These are phyloP conservation scores for Leptopilina syphax DNA, from an alignment of 2,888 invertebrate species.

Conservation along the genomic window DNA sequence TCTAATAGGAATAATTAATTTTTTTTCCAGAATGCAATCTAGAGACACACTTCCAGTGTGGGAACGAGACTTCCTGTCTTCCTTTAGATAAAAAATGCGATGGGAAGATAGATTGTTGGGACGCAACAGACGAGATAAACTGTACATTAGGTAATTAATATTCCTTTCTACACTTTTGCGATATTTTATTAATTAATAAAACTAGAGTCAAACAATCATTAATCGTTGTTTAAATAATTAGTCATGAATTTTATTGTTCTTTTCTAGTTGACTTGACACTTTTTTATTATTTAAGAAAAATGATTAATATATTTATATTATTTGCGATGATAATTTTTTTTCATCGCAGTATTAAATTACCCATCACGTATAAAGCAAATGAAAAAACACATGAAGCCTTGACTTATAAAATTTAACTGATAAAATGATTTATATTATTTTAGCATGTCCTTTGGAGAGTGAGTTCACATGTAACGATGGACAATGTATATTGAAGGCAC, in stretches of 20 bases:
- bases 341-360: not conserved
- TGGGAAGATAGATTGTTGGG: conserved; percentile 87
- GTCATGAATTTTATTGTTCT: not conserved
- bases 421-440: conserved; percentile 57
- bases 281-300: not conserved
- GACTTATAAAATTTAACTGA: not conserved
- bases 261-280: not conserved
- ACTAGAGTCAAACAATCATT: conserved; percentile 17
- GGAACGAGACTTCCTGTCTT: conserved; percentile 86
- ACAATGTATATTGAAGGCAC: conserved; percentile 80
- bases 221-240: conserved; percentile 19
- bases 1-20: conserved; percentile 38
- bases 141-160: conserved; percentile 81
- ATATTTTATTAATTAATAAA: conserved; percentile 7
- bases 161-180: conserved; percentile 29
- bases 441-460: conserved; percentile 80
- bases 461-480: conserved; percentile 81
- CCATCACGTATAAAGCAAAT: not conserved
- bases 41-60: conserved; percentile 84
- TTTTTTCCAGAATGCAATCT: conserved; percentile 82
- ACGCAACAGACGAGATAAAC: conserved; percentile 85
- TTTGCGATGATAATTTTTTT: not conserved
- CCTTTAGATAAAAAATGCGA: conserved; percentile 84
- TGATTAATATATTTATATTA: not conserved
- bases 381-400: not conserved